Base-by-base conservation (phyloP, 2,113 vertebrate genomes). In the Telmatochromis brichardi region DNA sequence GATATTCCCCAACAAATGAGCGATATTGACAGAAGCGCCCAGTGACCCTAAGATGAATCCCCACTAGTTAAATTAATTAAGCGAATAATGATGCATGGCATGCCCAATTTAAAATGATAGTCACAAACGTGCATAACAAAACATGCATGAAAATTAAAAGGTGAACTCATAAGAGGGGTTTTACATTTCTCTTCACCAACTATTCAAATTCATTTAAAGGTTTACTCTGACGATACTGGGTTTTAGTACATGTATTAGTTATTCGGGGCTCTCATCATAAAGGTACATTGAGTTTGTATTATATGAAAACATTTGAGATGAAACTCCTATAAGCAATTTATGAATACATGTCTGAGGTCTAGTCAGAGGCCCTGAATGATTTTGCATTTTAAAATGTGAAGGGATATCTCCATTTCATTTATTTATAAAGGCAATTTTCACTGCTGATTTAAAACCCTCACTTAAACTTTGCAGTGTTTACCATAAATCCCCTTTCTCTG, bases 371-470 rank as follows among this genome's bases (percentile, higher is more conserved):
- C 53, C 9, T 50, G 19, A 23, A 23, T 10, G 19, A 82, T 82
- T 86, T 81, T 23, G 28, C 50, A 82, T 88, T 82, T 88, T 58
- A 90, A 89, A 88, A 84, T 90, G 40, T 78, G 28, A 90, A 40
- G n/a, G 13, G 19, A 82, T 80, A 88, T 85, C 26, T 82, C 80
- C 21, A 37, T 81, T 89, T 91, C 17, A 91, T 90, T 92, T 92
- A 92, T 91, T 93, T 85, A 91, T 89, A 78, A 91, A 89, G 82
- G 58, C 81, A 86, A 87, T 90, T 89, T 91, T 79, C 84, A 58
- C 11, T 68, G 81, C 83, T 78, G 88, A 90, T 92, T 85, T 87
- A 47, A 87, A 91, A 85, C 86, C 81, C 65, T 89, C 88, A 82
- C 83, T 84, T 60, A 50, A 86, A 92, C 85, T 85, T 53, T 86